Percentiles rank a stretch among this genome's conserved stretches.
These are phyloP conservation scores for Macrobrachium nipponense DNA, from an alignment of 1,140 invertebrate species.

Conservation along the genomic window DNA sequence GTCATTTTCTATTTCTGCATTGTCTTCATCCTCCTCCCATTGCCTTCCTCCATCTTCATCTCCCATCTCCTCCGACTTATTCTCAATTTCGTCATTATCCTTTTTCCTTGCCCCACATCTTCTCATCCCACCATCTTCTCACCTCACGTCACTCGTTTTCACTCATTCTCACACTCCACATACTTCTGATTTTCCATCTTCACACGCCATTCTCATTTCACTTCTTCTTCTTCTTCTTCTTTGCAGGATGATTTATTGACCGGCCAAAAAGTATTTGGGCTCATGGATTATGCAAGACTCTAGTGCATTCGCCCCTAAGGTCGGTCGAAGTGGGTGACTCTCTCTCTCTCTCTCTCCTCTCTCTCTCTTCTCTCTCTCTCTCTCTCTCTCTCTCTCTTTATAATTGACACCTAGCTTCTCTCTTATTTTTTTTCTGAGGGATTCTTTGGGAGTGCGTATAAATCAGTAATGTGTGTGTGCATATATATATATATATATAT, in stretches of 20 bases:
- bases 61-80: not conserved
- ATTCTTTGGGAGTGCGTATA: not conserved
- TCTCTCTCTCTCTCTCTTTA: not conserved
- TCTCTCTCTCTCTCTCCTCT: not conserved
- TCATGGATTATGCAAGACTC: no score
- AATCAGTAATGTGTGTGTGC: not conserved
- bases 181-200: not conserved
- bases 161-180: not conserved
- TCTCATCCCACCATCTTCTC: no score
- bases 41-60: not conserved
- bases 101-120: no score
- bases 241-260: not conserved
- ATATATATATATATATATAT: not conserved
- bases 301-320: no score
- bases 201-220: not conserved
- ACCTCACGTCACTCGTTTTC: no score
- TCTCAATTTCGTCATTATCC: not conserved
- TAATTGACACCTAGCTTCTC: no score
- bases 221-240: not conserved
- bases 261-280: not conserved
- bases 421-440: not conserved
- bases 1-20: not conserved
- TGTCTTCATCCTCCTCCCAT: no score
- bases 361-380: not conserved
- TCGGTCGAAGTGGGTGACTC: not conserved